Conservation (phyloP, 2,888 invertebrate genomes). For the Lathronympha strigana region DNA sequence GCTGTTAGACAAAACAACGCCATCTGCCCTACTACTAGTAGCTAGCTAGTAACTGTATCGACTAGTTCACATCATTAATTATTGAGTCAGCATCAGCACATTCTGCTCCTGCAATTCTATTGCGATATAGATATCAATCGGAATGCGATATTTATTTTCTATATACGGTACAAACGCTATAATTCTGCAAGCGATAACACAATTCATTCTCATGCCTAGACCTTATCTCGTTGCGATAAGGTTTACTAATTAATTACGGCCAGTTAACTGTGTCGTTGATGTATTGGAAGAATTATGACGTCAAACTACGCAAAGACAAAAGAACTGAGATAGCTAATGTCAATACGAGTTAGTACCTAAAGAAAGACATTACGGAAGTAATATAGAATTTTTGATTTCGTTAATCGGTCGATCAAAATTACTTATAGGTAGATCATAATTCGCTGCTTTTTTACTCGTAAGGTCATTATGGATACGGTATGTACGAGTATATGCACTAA, state of each 20-base stretch:
- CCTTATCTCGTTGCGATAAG: background rate
- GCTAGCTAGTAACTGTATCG: slow-evolving; percentile 19
- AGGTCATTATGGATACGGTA: background rate
- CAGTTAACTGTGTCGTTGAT: background rate
- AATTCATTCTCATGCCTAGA: background rate
- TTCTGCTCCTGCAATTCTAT: slow-evolving; percentile 21
- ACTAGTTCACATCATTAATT: slow-evolving; percentile 28
- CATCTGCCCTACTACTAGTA: slow-evolving; percentile 11
- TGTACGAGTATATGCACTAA: background rate
- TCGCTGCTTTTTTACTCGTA: background rate
- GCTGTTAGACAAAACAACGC: slow-evolving; percentile 41
- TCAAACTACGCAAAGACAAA: no score
- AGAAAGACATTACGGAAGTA: no score
- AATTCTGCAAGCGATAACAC: background rate
- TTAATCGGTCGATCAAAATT: no score
- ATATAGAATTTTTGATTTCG: no score
- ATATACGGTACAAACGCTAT: background rate
- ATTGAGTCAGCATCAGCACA: slow-evolving; percentile 16
- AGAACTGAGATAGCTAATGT: no score
- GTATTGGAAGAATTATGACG: no score
- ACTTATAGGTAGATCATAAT: no score
- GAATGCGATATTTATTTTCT: slow-evolving; percentile 13
- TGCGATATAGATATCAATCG: slow-evolving; percentile 2
- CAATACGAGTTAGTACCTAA: no score
- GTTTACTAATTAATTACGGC: background rate